phyloP scores from a whole-genome alignment of 37 sponge, comb jelly and placozoan genomes.

The Dysidea cf. avara region DNA sequence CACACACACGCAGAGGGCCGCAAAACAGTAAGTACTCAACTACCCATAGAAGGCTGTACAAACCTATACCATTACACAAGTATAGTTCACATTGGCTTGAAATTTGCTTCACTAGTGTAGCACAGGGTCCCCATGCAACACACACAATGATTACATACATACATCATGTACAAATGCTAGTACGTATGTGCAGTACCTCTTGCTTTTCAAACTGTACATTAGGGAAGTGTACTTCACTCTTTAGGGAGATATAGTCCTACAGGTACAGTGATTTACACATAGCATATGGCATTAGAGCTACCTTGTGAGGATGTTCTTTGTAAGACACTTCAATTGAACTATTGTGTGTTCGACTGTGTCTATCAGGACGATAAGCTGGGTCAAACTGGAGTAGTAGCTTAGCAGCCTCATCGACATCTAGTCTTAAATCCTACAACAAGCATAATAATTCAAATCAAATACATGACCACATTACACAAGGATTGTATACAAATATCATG shows the following conservation, averaged over 20 bases:
- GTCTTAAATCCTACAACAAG: constrained; percentile 41
- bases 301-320: constrained; percentile 88
- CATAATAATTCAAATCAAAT: neutral
- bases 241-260: constrained; percentile 75
- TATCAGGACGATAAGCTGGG: constrained; percentile 76
- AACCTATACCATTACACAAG: neutral
- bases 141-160: no score
- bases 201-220: constrained; percentile 77
- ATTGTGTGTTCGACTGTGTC: constrained; percentile 52
- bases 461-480: neutral
- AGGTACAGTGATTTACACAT: neutral
- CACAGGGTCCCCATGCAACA: neutral
- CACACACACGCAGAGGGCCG: no score
- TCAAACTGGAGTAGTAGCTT: constrained; percentile 73
- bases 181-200: no score
- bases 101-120: no score
- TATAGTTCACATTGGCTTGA: constrained; percentile 1
- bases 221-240: constrained; percentile 87
- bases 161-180: no score
- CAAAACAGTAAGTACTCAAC: no score
- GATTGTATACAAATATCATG: neutral
- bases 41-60: neutral
- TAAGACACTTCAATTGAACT: constrained; percentile 68
- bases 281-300: neutral
- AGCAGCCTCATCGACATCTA: constrained; percentile 32